Base-by-base conservation (phyloP, 2,888 invertebrate genomes). In the Netelia fuscicornis region DNA sequence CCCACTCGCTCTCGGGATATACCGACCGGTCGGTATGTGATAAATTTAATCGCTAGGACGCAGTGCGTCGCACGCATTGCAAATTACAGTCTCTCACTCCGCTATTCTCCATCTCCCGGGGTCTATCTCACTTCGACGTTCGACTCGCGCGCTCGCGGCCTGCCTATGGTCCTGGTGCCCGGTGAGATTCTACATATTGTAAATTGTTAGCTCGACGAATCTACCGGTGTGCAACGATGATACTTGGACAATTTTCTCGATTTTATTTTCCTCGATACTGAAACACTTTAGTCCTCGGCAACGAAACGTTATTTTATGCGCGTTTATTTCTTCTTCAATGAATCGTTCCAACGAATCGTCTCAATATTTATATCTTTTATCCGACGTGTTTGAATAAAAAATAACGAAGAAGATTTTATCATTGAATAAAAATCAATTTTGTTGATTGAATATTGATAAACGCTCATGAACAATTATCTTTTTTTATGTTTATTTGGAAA, bases 1-100 rank as follows among this genome's bases (percentile, higher is more conserved):
- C 85, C 85, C 78, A 82, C 85, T 85, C 82, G 79, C 54, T 60
- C n/a, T 42, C 2, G 56, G 65, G 79, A 82, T 80, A 83, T 80
- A 78, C 78, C 83, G 79, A 71, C 82, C 75, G 83, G 77, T 64
- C 70, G 65, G 81, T 72, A 78, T 85, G 83, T 83, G 85, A 87
- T 87, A 86, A 87, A 87, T 87, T 86, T 85, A 85, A 87, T 87
- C 86, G 85, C 83, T 76, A 81, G 82, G 75, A 85, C 79, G 79
- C 82, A 83, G 81, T 84, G 80, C 81, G 87, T 85, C 83, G 80
- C 75, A 81, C 82, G 80, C 85, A 85, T 87, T 86, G 86, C 84
- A 85, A 87, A 85, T 87, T 86, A 80, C 85, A 70, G 72, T 83
- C 81, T 75, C 77, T 78, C 74, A 74, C 81, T 83, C 67, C 58